Percentiles rank a stretch among this genome's conserved stretches.
phyloP scores from a whole-genome alignment of 2,888 invertebrate genomes.

The Acrobasis repandana region DNA sequence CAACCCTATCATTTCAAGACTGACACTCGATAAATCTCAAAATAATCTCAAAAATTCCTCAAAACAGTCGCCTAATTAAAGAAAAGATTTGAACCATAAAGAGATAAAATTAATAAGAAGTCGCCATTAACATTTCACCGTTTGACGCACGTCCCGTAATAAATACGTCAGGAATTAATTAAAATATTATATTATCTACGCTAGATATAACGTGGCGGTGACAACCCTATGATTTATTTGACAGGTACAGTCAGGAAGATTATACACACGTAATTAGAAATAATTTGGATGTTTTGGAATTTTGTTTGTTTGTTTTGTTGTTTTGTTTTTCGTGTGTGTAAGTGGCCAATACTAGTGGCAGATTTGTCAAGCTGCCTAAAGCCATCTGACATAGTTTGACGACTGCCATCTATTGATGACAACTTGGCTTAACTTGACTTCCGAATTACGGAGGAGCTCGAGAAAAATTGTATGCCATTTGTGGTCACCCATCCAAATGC shows the following conservation, averaged over 20 bases:
- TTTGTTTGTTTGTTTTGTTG: no score
- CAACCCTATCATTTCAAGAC: slow-evolving; percentile 3
- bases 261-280: not conserved
- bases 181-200: slow-evolving; percentile 41
- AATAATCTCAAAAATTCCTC: slow-evolving; percentile 15
- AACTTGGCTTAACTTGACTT: no score
- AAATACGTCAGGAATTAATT: slow-evolving; percentile 44
- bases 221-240: slow-evolving; percentile 49
- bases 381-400: no score
- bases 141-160: slow-evolving; percentile 23
- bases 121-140: slow-evolving; percentile 25
- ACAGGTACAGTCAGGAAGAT: slow-evolving; percentile 25
- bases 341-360: no score
- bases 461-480: no score
- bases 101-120: slow-evolving; percentile 11
- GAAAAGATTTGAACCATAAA: slow-evolving; percentile 16
- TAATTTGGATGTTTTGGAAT: not conserved
- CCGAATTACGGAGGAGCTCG: no score
- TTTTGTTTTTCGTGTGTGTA: no score
- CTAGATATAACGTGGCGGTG: slow-evolving; percentile 37
- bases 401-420: no score
- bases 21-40: slow-evolving; percentile 15
- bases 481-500: no score
- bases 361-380: no score
- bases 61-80: slow-evolving; percentile 16